Base-by-base conservation (phyloP, 2,888 invertebrate species). In the Nymphalis urticae region DNA sequence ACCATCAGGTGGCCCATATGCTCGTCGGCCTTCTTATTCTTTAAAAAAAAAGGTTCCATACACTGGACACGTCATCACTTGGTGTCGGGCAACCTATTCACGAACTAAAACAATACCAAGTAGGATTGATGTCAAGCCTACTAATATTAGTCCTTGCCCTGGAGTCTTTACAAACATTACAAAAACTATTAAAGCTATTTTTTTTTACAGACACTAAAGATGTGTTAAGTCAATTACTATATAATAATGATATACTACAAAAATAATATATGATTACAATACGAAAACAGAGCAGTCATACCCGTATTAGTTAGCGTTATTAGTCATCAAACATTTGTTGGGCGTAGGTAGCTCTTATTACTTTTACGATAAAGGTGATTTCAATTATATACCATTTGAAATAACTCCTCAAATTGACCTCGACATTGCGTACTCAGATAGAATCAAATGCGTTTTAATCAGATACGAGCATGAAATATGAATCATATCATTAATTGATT, bases 371-470 rank as follows among this genome's bases (percentile, higher is more conserved):
- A 68, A 32, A 42, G 48, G 21, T 54, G 24, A 64, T 61, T 64
- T 64, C 54, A 47, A 48, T 36, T 53, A n/a, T 21, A 27, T 17
- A 13, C 48, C 59, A 66, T 68, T 68, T 60, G 58, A 27, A 58
- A 66, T 68, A 65, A 70, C 65, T 62, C 16, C 64, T 62, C 61
- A 27, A 59, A 54, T 62, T 62, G 70, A 61, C 72, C 72, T 72
- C 72, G 70, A 72, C 72, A 68, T 68, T 69, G 64, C 53, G 51
- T 16, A 60, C 59, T 24, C 62, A 48, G 51, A 50, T 36, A 56
- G 32, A 56, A 56, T 32, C 56, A 17, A 56, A 56, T 32, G n/a
- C 32, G 32, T 32, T 36, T 8, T 4, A 32, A 56, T 56, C 56
- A 32, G 32, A 32, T 36, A n/a, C 17, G n/a, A 17, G 19, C 32